These are phyloP conservation scores for Coreoperca whiteheadi DNA, from an alignment of 2,113 vertebrate genomes.

Conservation along the genomic window DNA sequence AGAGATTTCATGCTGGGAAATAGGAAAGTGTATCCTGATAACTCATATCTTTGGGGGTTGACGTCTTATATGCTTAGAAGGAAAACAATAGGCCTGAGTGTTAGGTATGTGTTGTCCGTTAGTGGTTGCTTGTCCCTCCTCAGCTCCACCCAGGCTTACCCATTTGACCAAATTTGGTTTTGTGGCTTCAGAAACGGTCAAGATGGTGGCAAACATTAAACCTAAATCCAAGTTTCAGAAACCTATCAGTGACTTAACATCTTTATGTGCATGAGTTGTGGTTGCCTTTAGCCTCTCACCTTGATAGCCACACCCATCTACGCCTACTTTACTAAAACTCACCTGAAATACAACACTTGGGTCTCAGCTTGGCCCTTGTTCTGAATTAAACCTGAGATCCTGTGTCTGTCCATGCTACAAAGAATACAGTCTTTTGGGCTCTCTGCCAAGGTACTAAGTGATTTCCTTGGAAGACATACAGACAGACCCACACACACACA, in stretches of 20 bases:
- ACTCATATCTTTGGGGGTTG: no score
- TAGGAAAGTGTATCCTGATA: not conserved
- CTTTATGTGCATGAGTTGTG: not conserved
- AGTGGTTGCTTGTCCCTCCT: not conserved
- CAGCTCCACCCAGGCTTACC: not conserved
- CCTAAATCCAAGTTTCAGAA: not conserved
- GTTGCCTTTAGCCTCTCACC: not conserved
- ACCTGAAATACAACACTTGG: constrained; percentile 37
- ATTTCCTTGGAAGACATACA: constrained; percentile 30
- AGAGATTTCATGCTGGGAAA: not conserved
- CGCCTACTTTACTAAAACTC: not conserved
- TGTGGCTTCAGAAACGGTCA: not conserved
- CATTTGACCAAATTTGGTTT: not conserved
- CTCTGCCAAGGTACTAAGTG: constrained; percentile 8
- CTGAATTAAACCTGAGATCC: constrained; percentile 36
- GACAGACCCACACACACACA: not conserved
- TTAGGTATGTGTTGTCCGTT: not conserved
- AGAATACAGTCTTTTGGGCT: constrained; percentile 33
- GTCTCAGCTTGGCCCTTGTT: not conserved
- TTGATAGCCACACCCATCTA: not conserved
- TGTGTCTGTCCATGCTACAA: not conserved
- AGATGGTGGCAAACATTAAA: not conserved
- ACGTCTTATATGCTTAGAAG: no score
- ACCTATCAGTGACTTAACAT: not conserved
- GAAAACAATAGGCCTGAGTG: not conserved